Evolutionary conservation across 2,797 vertebrate genomes (phyloP).

Genomic region (Notolabrus celidotus): DNA sequence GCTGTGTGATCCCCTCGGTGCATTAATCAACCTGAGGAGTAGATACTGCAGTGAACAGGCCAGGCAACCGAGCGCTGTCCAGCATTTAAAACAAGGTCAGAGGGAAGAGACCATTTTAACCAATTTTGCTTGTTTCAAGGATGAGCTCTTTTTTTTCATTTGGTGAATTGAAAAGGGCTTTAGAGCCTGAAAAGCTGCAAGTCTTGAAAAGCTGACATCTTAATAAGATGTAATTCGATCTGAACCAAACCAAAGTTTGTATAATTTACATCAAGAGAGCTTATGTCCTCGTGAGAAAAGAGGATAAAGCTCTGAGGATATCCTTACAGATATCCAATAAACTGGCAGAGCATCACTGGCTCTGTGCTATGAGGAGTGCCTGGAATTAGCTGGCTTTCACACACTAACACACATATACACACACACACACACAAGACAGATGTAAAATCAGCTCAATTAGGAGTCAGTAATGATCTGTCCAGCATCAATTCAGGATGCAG

Average conservation of each 20-base stretch:
- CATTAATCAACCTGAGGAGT: slow-evolving; percentile 81
- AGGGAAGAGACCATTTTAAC: slow-evolving; percentile 14
- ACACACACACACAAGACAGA: slow-evolving; percentile 35
- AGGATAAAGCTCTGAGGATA: slow-evolving; percentile 63
- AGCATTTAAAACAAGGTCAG: slow-evolving; percentile 52
- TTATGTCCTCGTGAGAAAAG: slow-evolving; percentile 65
- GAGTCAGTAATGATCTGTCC: slow-evolving; percentile 41
- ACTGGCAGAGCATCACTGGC: slow-evolving; percentile 62
- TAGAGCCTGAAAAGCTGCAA: slow-evolving; percentile 28
- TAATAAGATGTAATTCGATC: slow-evolving; percentile 70
- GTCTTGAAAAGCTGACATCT: slow-evolving; percentile 63
- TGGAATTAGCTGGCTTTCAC: slow-evolving; percentile 58
- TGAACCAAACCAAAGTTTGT: slow-evolving; percentile 68
- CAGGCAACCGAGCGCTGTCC: slow-evolving; percentile 36
- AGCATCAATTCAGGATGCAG: slow-evolving; percentile 48
- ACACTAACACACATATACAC: slow-evolving; percentile 27
- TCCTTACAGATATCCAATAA: slow-evolving; percentile 50
- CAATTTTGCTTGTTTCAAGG: slow-evolving; percentile 22
- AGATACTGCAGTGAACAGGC: slow-evolving; percentile 46
- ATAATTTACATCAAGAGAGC: slow-evolving; percentile 71
- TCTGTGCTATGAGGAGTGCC: slow-evolving; percentile 41
- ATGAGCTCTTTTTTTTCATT: slow-evolving; percentile 9
- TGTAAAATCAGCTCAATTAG: slow-evolving; percentile 63
- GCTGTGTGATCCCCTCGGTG: slow-evolving; percentile 73
- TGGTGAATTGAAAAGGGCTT: slow-evolving; percentile 30